Conservation (phyloP, 2,113 vertebrate species). For the Gracilinanus agilis region DNA sequence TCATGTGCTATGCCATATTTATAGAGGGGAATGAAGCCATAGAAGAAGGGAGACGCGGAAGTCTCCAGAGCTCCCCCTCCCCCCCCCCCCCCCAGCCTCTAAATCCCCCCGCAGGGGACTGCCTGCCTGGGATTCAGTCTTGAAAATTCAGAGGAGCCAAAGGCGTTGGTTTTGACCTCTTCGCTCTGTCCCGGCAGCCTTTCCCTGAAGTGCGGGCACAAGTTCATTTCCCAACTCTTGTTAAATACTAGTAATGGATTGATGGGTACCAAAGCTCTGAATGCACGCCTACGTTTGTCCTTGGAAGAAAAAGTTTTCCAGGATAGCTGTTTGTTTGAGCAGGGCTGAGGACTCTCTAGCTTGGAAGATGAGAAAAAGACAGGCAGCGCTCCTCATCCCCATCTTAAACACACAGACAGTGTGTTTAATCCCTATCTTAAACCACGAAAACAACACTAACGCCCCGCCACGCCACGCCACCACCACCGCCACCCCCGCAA, state of each 20-base stretch:
- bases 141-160: background rate
- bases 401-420: background rate
- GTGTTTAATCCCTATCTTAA: too few species aligned
- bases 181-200: fast-evolving
- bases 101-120: background rate
- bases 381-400: background rate
- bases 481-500: too few species aligned
- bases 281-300: background rate
- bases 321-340: background rate
- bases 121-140: slow-evolving; percentile 33
- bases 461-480: too few species aligned
- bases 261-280: background rate
- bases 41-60: background rate
- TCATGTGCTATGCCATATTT: background rate
- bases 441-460: slow-evolving; percentile 19
- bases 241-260: background rate
- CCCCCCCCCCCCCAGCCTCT: background rate
- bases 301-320: background rate
- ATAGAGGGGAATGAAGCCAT: background rate
- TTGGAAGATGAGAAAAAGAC: background rate
- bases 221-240: background rate
- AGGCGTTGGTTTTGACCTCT: background rate
- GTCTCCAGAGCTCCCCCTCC: background rate
- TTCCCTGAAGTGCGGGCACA: background rate
- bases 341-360: background rate